These are phyloP conservation scores for Scortum barcoo DNA, from an alignment of 2,113 vertebrate genomes.

Conservation along the genomic window DNA sequence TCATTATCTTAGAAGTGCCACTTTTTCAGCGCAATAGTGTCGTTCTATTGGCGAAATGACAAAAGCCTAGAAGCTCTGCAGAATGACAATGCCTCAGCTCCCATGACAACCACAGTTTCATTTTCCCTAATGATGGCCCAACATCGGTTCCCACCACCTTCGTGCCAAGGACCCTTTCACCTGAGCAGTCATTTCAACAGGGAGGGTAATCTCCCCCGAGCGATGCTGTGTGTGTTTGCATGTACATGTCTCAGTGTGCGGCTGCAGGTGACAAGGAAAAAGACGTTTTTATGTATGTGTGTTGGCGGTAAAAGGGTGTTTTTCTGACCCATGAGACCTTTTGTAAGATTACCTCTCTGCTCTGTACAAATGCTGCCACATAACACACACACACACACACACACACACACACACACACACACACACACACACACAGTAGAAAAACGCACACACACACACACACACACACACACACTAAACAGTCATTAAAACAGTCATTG, in stretches of 20 bases:
- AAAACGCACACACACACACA: no score
- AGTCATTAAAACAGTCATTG: no score
- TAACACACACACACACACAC: no score
- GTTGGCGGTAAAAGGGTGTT: background rate
- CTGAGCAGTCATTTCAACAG: background rate
- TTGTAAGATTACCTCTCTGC: background rate
- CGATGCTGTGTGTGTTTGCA: background rate
- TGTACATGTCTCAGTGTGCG: background rate
- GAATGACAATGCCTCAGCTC: background rate
- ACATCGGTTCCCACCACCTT: background rate
- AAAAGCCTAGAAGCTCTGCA: background rate
- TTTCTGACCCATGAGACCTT: background rate
- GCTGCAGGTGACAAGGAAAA: background rate
- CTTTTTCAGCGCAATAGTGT: background rate
- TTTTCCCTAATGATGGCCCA: slow-evolving; percentile 9
- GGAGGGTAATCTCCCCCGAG: background rate
- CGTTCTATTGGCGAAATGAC: slow-evolving; percentile 10
- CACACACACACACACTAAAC: background rate
- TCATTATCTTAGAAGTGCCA: slow-evolving; percentile 15
- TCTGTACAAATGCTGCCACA: background rate
- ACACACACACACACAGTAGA: no score
- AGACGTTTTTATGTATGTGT: background rate
- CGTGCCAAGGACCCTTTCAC: background rate
- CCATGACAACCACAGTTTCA: slow-evolving; percentile 30
- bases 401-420: no score